Percentiles rank a stretch among this genome's conserved stretches.
Evolutionary conservation across 2,888 invertebrate species (phyloP).

Genomic region (Polietes domitor): DNA sequence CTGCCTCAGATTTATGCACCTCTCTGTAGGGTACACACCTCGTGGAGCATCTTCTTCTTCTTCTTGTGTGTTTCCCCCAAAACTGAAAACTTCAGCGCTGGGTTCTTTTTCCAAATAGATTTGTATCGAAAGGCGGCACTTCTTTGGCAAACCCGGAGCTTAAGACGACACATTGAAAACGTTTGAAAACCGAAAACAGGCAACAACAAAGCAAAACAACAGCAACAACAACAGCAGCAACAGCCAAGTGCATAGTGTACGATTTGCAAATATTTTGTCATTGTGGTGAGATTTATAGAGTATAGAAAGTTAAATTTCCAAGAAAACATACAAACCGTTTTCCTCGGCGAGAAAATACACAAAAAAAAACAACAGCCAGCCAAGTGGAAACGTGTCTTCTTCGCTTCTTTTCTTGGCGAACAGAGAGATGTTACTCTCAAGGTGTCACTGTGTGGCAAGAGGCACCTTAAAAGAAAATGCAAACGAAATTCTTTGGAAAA

Average conservation of each 20-base stretch:
- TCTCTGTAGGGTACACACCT: not conserved
- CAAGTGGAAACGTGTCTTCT: constrained; percentile 35
- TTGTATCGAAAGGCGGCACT: constrained; percentile 77
- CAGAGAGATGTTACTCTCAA: constrained; percentile 42
- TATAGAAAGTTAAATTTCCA: constrained; percentile 70
- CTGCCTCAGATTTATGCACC: too few species aligned
- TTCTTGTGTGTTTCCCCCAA: not conserved
- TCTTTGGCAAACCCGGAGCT: constrained; percentile 69
- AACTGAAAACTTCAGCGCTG: not conserved
- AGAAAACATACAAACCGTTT: constrained; percentile 44
- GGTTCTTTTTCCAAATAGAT: constrained; percentile 72
- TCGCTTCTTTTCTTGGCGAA: constrained; percentile 45
- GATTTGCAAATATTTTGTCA: constrained; percentile 80
- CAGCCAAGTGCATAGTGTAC: constrained; percentile 65
- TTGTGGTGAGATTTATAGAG: constrained; percentile 79
- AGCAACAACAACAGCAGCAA: constrained; percentile 37
- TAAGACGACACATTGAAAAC: constrained; percentile 40
- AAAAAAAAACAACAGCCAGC: not conserved
- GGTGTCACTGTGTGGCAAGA: constrained; percentile 46
- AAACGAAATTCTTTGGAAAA: constrained; percentile 49
- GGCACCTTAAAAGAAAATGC: constrained; percentile 58
- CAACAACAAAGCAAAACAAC: not conserved
- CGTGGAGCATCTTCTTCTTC: not conserved
- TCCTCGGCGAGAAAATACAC: not conserved
- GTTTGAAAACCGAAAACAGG: not conserved